A percentile compares a stretch with the other conserved stretches of the same genome.
Evolutionary conservation across 2,797 vertebrate genomes (phyloP).

Genomic region (Scarus forsteni): DNA sequence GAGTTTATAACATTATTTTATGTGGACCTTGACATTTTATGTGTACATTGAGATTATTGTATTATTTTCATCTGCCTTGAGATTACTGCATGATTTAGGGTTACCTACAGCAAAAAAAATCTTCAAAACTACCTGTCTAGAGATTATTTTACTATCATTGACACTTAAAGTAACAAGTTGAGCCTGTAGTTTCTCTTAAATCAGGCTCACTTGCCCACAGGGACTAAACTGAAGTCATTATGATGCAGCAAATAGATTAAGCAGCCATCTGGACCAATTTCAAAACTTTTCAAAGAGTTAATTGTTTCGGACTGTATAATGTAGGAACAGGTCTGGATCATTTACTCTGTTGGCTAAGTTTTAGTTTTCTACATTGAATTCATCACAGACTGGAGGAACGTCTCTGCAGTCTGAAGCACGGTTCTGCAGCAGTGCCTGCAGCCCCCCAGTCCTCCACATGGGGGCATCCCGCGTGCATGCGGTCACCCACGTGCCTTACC

Average conservation of each 20-base stretch:
- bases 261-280: neutral
- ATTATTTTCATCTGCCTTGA: too few relatives aligned
- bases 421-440: constrained; percentile 31
- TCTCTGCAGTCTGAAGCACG: neutral
- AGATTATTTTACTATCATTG: too few relatives aligned
- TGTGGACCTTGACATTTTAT: too few relatives aligned
- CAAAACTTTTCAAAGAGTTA: neutral
- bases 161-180: neutral
- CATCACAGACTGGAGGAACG: neutral
- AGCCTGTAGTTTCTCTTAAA: neutral
- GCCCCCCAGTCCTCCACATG: constrained; percentile 32
- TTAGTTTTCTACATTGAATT: neutral
- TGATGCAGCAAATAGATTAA: neutral
- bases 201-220: neutral
- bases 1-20: too few relatives aligned
- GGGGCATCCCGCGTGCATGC: constrained; percentile 30
- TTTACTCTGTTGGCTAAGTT: neutral
- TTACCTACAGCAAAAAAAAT: too few relatives aligned
- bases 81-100: too few relatives aligned
- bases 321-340: neutral
- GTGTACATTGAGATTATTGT: too few relatives aligned
- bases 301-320: neutral
- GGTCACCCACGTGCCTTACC: constrained; percentile 66
- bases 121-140: too few relatives aligned
- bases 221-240: neutral